These are phyloP conservation scores for Eupithecia centaureata DNA, from an alignment of 2,888 invertebrate genomes.

Conservation along the genomic window DNA sequence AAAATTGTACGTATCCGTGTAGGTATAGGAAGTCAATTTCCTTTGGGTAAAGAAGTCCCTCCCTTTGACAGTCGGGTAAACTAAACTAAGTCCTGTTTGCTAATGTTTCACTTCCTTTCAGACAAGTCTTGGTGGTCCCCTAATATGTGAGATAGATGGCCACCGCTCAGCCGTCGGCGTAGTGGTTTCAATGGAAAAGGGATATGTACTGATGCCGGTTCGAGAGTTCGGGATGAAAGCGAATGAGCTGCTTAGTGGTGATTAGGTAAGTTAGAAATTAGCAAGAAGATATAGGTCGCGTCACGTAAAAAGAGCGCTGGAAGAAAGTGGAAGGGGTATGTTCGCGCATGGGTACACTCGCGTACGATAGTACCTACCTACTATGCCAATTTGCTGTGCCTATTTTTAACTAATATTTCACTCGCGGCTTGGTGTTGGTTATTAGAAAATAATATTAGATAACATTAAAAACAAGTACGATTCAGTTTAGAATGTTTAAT, in stretches of 20 bases:
- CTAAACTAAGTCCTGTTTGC: neutral
- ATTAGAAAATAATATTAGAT: too few species aligned
- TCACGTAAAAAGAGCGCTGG: too few species aligned
- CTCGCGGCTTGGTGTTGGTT: too few species aligned
- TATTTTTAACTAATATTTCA: too few species aligned
- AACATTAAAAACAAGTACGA: too few species aligned
- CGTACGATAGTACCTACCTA: too few species aligned
- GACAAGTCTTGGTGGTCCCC: conserved; percentile 72
- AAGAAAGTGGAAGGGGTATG: too few species aligned
- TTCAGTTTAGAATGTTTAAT: too few species aligned
- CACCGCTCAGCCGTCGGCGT: conserved; percentile 61
- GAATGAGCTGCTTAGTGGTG: conserved; percentile 30
- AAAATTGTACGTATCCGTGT: too few species aligned
- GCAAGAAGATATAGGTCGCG: neutral
- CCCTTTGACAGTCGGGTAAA: neutral
- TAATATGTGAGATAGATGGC: conserved; percentile 60
- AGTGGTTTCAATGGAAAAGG: conserved; percentile 65
- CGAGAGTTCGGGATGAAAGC: conserved; percentile 59
- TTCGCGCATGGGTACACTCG: too few species aligned
- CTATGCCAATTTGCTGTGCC: too few species aligned
- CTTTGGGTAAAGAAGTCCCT: neutral
- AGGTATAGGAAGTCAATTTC: neutral
- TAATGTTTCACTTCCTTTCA: conserved; percentile 43
- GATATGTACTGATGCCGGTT: conserved; percentile 60
- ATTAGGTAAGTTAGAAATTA: conserved; percentile 19